These are phyloP conservation scores for Urosaurus nigricauda DNA, from an alignment of 2,797 vertebrate species.

Conservation along the genomic window DNA sequence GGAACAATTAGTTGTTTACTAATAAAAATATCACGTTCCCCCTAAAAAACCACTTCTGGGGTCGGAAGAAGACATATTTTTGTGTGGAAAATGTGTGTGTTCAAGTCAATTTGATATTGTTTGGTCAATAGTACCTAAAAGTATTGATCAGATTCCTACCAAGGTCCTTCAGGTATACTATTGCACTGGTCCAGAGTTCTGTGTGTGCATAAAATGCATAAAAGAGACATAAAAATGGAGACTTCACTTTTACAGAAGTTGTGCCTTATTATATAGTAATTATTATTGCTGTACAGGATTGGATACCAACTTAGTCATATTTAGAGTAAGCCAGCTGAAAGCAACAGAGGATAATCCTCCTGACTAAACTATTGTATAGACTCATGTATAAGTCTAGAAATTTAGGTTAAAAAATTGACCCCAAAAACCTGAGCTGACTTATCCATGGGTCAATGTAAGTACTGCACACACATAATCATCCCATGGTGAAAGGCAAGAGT, in stretches of 20 bases:
- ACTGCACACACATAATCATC: no score
- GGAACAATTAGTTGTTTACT: slow-evolving; percentile 2
- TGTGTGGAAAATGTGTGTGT: neutral
- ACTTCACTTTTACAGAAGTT: neutral
- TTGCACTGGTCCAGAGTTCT: neutral
- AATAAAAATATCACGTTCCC: neutral
- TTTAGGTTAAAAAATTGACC: no score
- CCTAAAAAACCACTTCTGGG: neutral
- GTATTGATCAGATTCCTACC: neutral
- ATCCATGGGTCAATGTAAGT: no score
- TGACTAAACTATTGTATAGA: no score
- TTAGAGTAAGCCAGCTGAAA: neutral
- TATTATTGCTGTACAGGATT: neutral
- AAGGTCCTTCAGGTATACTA: neutral
- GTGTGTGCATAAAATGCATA: neutral
- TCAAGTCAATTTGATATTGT: neutral
- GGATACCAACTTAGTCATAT: neutral
- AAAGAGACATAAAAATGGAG: neutral
- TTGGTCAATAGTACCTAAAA: neutral
- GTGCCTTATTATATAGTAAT: neutral
- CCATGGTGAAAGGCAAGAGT: no score
- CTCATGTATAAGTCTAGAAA: no score
- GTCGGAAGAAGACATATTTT: neutral
- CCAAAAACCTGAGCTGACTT: no score
- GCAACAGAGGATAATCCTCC: neutral